Base-by-base conservation (phyloP, 2,113 vertebrate genomes). In the Tachuris rubrigastra region DNA sequence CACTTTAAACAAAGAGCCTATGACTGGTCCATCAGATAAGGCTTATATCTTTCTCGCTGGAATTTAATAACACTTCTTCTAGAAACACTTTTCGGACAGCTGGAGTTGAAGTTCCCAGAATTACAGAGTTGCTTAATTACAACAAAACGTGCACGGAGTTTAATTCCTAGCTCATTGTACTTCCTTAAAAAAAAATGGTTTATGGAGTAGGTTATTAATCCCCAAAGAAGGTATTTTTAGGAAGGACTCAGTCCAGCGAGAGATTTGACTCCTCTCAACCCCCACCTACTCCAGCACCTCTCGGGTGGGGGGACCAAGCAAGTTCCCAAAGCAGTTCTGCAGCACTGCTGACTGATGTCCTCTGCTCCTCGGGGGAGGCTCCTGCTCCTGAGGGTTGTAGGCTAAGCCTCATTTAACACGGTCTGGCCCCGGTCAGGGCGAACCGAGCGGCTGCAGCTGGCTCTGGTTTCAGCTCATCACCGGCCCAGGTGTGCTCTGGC, bases 1-100 rank as follows among this genome's bases (percentile, higher is more conserved):
- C 82, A 50, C 78, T 76, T 73, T 47, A 91, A 94, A 97, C 95
- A 96, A 96, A 96, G 95, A 86, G 83, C 59, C 91, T 69, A 39
- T 58, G 85, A 90, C 31, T 30, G 53, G 30, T 72, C 62, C 39
- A 86, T 95, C 93, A 90, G 95, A 92, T 94, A 95, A 92, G 44
- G 41, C 31, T 96, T 82, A 10, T 39, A 90, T 90, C 93, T 95
- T 62, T 84, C 65, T n/a, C 59, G 31, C 24, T 66, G 88, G 72
- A 80, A 94, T 74, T 92, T 93, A 94, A 79, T 76, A 94, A 83
- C 88, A 60, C 83, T 73, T 91, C 37, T 74, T 58, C 88, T 49
- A 47, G 50, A 74, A 90, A 11, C 76, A 59, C 86, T 84, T 77
- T n/a, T 44, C 1, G 0, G 52, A 28, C 89, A 59, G 47, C 39